Evolutionary conservation across 2,797 vertebrate species (phyloP), one percentile per base, ranked within the genome.

Genomic region (Lepus townsendii): DNA sequence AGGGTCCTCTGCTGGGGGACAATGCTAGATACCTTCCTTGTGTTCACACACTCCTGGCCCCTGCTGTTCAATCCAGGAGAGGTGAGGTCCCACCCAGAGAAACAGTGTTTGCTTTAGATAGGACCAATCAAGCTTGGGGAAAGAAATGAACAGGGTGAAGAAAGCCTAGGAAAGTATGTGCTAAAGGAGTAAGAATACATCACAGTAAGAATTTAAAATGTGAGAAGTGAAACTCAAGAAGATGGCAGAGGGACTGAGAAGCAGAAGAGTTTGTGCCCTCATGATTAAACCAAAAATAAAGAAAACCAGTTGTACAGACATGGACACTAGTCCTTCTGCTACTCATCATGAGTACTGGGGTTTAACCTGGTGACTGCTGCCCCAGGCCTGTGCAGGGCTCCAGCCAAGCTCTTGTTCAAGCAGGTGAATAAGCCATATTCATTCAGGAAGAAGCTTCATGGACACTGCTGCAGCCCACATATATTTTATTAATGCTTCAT

Each of bases 191-290:
- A 82, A 66, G 16, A 83, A 83, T 91, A 38, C 14, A 92, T 65
- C 26, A 19, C 32, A 86, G n/a, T 73, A 24, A 30, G 50, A 88
- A 57, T 35, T 83, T 52, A 82, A 54, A 83, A 35, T 47, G 24
- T 22, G 66, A 95, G 38, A 93, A 35, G 0, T 35, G 17, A 95
- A 95, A 90, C 50, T 83, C 85, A 30, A 38, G 27, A 89, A 89
- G 32, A 84, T 16, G 52, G 73, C 11, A 95, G 68, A 73, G 47
- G 42, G 12, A 50, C 6, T 50, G 5, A 47, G 24, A 57, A 84
- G 24, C 47, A 52, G 35, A 88, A 68, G 68, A 80, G 60, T 30
- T 0, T 19, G 13, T 17, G 10, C 12, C 75, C 4, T 71, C 38
- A 16, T 47, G n/a, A 88, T 42, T 52, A 91, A 92, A 32, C 20